Evolutionary conservation across 2,888 invertebrate species (phyloP).

Genomic region (Oscheius onirici): DNA sequence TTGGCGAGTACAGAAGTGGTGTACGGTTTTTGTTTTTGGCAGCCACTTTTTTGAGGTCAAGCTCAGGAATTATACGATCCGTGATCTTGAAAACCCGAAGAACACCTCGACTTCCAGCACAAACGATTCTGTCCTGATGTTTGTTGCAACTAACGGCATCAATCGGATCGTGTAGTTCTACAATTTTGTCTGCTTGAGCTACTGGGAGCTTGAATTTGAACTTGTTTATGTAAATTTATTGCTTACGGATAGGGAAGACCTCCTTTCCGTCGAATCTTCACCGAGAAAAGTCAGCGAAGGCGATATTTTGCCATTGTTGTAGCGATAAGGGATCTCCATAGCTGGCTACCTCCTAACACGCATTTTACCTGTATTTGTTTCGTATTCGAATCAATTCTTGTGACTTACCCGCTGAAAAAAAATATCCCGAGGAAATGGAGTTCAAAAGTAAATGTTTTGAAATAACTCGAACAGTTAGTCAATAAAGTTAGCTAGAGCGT

Average conservation of each 20-base stretch:
- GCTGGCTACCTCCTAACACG: neutral
- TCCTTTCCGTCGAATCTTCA: conserved; percentile 11
- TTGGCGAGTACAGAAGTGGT: conserved; percentile 46
- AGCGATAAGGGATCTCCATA: conserved; percentile 12
- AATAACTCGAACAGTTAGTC: neutral
- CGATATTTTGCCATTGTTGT: conserved; percentile 3
- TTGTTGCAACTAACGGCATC: conserved; percentile 50
- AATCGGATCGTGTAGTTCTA: conserved; percentile 46
- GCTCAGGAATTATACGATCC: conserved; percentile 14
- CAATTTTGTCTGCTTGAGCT: neutral
- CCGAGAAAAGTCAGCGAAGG: conserved; percentile 2
- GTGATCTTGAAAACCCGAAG: conserved; percentile 43
- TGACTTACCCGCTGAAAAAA: neutral
- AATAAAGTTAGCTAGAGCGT: neutral
- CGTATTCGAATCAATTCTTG: neutral
- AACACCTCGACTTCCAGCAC: conserved; percentile 51
- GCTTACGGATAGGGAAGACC: conserved; percentile 6
- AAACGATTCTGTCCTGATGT: conserved; percentile 40
- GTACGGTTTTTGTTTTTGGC: conserved; percentile 39
- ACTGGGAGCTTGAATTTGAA: neutral
- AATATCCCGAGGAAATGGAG: neutral
- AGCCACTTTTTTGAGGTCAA: conserved; percentile 13
- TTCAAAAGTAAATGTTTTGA: neutral
- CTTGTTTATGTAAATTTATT: neutral
- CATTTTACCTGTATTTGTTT: neutral